phyloP scores from a whole-genome alignment of 2,797 vertebrate species.

The Crax fasciolata region DNA sequence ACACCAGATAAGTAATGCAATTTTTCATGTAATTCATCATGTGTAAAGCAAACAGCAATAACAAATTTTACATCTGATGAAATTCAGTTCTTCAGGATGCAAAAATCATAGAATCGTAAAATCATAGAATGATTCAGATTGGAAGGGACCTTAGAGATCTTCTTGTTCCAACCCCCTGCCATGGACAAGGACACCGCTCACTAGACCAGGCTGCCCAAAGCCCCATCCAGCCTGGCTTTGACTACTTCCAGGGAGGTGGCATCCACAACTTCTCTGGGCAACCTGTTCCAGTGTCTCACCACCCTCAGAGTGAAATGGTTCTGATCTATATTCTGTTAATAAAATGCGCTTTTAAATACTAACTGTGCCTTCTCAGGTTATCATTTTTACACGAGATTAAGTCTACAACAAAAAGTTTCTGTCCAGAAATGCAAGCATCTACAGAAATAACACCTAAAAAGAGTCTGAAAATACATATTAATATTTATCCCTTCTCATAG shows the following conservation, averaged over 20 bases:
- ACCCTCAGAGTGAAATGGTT: neutral
- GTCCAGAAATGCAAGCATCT: neutral
- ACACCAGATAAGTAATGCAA: neutral
- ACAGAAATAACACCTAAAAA: constrained; percentile 10
- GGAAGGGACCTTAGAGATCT: too few species aligned
- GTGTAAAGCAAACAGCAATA: constrained; percentile 38
- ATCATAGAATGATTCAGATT: too few species aligned
- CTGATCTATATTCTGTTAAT: constrained; percentile 48
- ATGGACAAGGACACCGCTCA: too few species aligned
- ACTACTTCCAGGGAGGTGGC: too few species aligned
- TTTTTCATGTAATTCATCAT: constrained; percentile 28
- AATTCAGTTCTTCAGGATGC: neutral
- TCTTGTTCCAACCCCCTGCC: too few species aligned
- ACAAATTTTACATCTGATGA: neutral
- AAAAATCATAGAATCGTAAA: neutral
- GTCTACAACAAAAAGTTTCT: neutral
- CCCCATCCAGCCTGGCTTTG: too few species aligned
- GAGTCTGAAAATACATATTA: neutral
- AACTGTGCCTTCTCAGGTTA: neutral
- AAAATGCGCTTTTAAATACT: constrained; percentile 22
- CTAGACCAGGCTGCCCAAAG: too few species aligned
- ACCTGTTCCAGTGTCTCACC: too few species aligned
- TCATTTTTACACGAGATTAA: neutral
- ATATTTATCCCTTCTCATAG: neutral
- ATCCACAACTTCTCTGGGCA: too few species aligned